A percentile compares a stretch with the other conserved stretches of the same genome.
These are phyloP conservation scores for Piaya cayana DNA, from an alignment of 2,113 vertebrate species.

Conservation along the genomic window DNA sequence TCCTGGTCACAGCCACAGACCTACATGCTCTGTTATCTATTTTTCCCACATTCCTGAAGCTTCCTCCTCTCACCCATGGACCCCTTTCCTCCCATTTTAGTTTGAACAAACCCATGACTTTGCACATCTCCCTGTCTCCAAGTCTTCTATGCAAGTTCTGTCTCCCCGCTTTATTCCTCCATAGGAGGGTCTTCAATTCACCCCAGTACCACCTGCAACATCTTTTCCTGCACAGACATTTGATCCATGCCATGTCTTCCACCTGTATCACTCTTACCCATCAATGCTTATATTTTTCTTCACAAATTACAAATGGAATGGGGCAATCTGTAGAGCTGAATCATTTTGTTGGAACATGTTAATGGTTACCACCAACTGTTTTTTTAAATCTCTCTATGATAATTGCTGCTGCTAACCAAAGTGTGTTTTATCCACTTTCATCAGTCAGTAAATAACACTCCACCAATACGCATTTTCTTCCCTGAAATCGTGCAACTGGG, in stretches of 20 bases:
- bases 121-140: background rate
- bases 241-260: background rate
- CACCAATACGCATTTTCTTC: background rate
- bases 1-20: background rate
- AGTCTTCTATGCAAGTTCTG: background rate
- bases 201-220: background rate
- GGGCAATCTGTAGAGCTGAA: background rate
- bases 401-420: background rate
- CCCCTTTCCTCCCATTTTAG: background rate
- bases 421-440: background rate
- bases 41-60: background rate
- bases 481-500: rapidly evolving
- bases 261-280: background rate
- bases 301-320: background rate
- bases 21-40: background rate
- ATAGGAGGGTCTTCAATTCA: background rate
- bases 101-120: background rate
- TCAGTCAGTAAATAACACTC: background rate
- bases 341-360: background rate
- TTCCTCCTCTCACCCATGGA: background rate
- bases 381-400: background rate
- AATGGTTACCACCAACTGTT: background rate
- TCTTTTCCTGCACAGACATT: background rate
- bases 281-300: background rate
- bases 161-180: background rate